phyloP scores from a whole-genome alignment of 2,797 vertebrate genomes.

The Orestias chungarensis region DNA sequence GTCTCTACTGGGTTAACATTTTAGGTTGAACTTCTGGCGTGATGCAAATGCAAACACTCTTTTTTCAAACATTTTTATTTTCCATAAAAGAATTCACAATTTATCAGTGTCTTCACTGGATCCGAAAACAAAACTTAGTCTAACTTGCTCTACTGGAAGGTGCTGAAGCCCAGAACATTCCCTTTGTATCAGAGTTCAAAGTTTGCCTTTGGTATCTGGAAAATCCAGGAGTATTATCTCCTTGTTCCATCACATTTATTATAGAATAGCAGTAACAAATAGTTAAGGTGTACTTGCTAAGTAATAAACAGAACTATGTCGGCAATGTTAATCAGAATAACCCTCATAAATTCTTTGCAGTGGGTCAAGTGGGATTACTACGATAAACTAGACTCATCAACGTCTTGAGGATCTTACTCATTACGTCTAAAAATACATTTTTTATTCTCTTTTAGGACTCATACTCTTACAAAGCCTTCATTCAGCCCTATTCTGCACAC shows the following conservation, averaged over 20 bases:
- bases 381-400: neutral
- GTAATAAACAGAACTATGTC: neutral
- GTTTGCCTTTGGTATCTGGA: conserved; percentile 36
- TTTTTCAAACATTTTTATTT: too few species aligned
- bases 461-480: conserved; percentile 37
- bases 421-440: conserved; percentile 1
- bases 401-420: neutral
- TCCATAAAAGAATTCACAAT: too few species aligned
- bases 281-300: conserved; percentile 2
- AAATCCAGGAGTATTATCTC: conserved; percentile 20
- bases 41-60: too few species aligned
- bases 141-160: conserved; percentile 13
- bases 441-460: conserved; percentile 1
- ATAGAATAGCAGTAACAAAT: conserved; percentile 19
- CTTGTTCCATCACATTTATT: conserved; percentile 7
- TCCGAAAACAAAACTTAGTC: conserved; percentile 32
- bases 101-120: conserved; percentile 26
- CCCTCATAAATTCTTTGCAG: neutral
- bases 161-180: conserved; percentile 5
- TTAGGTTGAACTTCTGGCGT: too few species aligned
- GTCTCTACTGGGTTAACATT: too few species aligned
- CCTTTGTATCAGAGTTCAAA: conserved; percentile 40
- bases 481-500: conserved; percentile 15
- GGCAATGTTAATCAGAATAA: neutral
- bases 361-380: neutral